phyloP scores from a whole-genome alignment of 35 echinoderm and acorn worm genomes.

The Strongylocentrotus purpuratus region DNA sequence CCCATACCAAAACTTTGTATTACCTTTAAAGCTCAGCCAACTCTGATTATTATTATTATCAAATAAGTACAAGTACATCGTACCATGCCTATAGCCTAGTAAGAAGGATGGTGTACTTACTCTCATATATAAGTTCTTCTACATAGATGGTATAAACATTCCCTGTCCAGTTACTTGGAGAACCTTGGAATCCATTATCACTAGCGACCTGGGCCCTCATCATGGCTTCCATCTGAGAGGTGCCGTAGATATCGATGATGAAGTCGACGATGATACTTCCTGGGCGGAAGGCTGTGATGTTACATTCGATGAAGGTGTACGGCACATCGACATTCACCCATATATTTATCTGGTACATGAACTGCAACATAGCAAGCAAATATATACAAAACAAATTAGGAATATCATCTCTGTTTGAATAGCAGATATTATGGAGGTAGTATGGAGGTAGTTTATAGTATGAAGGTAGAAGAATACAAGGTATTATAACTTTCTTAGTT shows the following conservation, averaged over 20 bases:
- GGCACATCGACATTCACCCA: slow-evolving; percentile 26
- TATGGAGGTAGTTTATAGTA: not conserved
- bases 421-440: not conserved
- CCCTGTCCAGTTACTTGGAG: not conserved
- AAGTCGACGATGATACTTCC: slow-evolving; percentile 28
- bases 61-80: no score
- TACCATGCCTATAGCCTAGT: not conserved
- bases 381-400: not conserved
- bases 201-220: not conserved
- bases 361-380: not conserved
- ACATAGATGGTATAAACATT: not conserved
- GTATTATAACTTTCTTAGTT: no score
- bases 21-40: no score
- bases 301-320: not conserved
- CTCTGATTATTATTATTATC: no score
- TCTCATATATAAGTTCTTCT: not conserved
- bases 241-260: not conserved
- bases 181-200: slow-evolving; percentile 4
- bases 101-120: not conserved
- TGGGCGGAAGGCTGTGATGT: not conserved
- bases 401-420: not conserved
- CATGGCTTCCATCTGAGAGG: not conserved
- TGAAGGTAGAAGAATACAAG: not conserved
- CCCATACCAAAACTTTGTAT: no score
- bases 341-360: not conserved